Base-by-base conservation (phyloP, 2,888 invertebrate species). In the Noctua pronuba region DNA sequence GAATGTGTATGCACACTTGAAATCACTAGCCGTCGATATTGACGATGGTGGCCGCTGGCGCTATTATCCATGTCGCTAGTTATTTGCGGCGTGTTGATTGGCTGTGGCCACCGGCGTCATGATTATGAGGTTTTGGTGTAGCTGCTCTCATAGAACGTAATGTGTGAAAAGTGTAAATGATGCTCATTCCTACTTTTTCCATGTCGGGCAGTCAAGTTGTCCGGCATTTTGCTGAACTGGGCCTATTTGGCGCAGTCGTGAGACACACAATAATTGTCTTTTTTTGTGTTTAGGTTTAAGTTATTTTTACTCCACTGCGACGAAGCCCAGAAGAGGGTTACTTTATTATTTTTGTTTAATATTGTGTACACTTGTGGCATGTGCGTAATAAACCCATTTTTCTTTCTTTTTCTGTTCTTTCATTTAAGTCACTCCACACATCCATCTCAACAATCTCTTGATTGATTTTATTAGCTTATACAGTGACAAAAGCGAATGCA, bases 71-170 rank as follows among this genome's bases (percentile, higher is more conserved):
- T 85, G 88, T 83, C 64, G 71, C 73, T 80, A 86, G 80, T 86
- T 88, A 85, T 85, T 83, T 88, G 85, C 64, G 85, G 79, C 69
- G 67, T 77, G 84, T 85, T 84, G 79, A 88, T 87, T 85, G 88
- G 79, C 70, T 82, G 67, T 55, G 52, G 72, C 41, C 62, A 70
- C 24, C 64, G 44, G 66, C 67, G 65, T 65, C 70, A 73, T 86
- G 44, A 84, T 86, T 87, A 84, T 85, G 64, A 77, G 75, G 64
- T 69, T 87, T 46, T 31, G 46, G 24, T 69, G 49, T 67, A 69
- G 31, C n/a, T 52, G 49, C 41, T 8, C 11, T 75, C 69, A 78
- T 46, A 60, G 62, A 67, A 38, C 52, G 64, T 70, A 35, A 65
- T 49, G 21, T 24, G 24, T 35, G 62, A 35, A 62, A 5, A 35